Evolutionary conservation across 2,113 vertebrate species (phyloP), one percentile per base, ranked within the genome.

Genomic region (Bombycilla garrulus): DNA sequence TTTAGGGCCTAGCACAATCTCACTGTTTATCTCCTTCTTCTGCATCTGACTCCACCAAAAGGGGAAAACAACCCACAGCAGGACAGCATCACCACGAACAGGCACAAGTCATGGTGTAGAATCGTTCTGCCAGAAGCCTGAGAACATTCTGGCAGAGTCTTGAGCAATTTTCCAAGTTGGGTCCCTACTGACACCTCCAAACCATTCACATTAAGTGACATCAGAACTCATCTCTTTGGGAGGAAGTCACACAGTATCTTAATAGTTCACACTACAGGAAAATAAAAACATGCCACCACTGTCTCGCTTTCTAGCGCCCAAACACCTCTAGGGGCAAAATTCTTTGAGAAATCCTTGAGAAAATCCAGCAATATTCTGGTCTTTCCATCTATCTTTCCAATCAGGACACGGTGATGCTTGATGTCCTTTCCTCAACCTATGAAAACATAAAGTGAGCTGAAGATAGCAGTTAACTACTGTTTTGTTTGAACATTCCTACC

Each of bases 31-130:
- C 29, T 85, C 61, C 31, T 92, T 17, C 40, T 78, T 26, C 24
- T 73, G 47, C 25, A 83, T 28, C 38, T 4, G 9, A 42, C 14
- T 51, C 45, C 45, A 89, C 36, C 65, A 40, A 51, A 87, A 70
- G 12, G 3, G 29, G n/a, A 50, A 65, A 48, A 53, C 26, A 51
- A 44, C 8, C 17, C 40, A 60, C 26, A 69, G 36, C 22, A 65
- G 16, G 22, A 53, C 35, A 86, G 29, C 11, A 86, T 5, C 42
- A 42, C 19, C 58, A 31, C 3, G 8, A 88, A 33, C 38, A 58
- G 1, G 4, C 31, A 35, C 10, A 81, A 53, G 22, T 57, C 25
- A 60, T 0, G 0, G 40, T 29, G 13, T 4, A 5, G 45, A 93
- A 56, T 10, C 1, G 5, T 51, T 74, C 78, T 79, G 33, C 38